Evolutionary conservation across 2,888 invertebrate species (phyloP), one percentile per base, ranked within the genome.

Genomic region (Brassicogethes aeneus): DNA sequence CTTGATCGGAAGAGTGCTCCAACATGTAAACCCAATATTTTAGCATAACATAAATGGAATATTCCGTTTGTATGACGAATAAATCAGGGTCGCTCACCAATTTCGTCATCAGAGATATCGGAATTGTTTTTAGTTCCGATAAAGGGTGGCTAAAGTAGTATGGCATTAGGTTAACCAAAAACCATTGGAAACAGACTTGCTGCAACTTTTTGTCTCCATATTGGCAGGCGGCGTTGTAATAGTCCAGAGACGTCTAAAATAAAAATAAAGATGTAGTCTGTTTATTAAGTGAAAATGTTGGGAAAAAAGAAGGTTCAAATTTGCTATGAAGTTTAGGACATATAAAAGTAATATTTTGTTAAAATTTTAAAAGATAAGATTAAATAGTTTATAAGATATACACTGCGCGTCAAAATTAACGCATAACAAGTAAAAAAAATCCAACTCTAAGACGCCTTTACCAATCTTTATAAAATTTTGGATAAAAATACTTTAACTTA

Each of bases 51-150:
- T 86, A 86, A 31, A 85, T 66, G 17, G 84, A 82, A 63, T 84
- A 84, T 66, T 86, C 86, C 0, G 85, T 85, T 65, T 85, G 85
- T 70, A 85, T 77, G 2, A 83, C 84, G 58, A 80, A 80, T 43
- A 86, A 68, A 52, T 80, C 75, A 0, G 79, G 75, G 59, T 80
- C 78, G 8, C 71, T 65, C 16, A 83, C 72, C 16, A 85, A 62
- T 30, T 75, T 69, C 2, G 71, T 68, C 81, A 86, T 81, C 45
- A 85, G 60, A 2, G 78, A 75, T n/a, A 74, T 64, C 16, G 78
- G 79, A 52, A 85, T 77, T 51, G 77, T 75, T 50, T 71, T 70
- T 35, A 85, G 64, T 44, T 77, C 71, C 29, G 70, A 66, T 1
- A 75, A 68, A 51, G 76, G 71, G 73, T 73, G 51, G 64, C 70